Evolutionary conservation across 2,797 vertebrate genomes (phyloP), one percentile per base, ranked within the genome.

Genomic region (Chiloscyllium punctatum): DNA sequence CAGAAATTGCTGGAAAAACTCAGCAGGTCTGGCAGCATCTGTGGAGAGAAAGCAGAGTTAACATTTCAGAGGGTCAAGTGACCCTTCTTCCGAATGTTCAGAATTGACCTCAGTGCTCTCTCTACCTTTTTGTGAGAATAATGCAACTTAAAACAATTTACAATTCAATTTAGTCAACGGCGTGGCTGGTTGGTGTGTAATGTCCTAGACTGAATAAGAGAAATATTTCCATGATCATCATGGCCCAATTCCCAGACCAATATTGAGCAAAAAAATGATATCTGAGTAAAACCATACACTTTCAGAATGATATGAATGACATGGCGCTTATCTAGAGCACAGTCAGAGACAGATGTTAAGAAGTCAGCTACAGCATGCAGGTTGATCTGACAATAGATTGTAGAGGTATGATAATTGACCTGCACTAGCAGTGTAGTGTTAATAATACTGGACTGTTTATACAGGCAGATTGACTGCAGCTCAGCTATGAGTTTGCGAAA

Each of bases 371-470:
- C 42, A 51, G 51, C 86, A 51, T 53, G 86, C 33, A 90, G 30
- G 18, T 16, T 90, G 87, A 18, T 33, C 87, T 62, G 2, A 30
- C 33, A 30, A n/a, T 90, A 4, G 53, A 62, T 90, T 90, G 30
- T 21, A 90, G 57, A 90, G 87, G 87, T 62, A 53, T 57, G 53
- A 94, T 25, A 94, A 94, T 94, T 42, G n/a, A 94, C 42, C 23
- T 71, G 66, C 37, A 30, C 23, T 51, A 72, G 8, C 25, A 94
- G 37, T 37, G 0, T 23, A 69, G 25, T 9, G 25, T 94, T 25
- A 72, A 23, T 69, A 71, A 94, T 42, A 9, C 68, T 53, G 15
- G 33, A 33, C 6, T 95, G 48, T 95, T 95, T 95, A 77, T 37
- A 53, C n/a, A 69, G 66, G 90, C n/a, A 69, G 62, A 42, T 23